phyloP scores from a whole-genome alignment of 2,113 vertebrate genomes.

The Bubo scandiacus region DNA sequence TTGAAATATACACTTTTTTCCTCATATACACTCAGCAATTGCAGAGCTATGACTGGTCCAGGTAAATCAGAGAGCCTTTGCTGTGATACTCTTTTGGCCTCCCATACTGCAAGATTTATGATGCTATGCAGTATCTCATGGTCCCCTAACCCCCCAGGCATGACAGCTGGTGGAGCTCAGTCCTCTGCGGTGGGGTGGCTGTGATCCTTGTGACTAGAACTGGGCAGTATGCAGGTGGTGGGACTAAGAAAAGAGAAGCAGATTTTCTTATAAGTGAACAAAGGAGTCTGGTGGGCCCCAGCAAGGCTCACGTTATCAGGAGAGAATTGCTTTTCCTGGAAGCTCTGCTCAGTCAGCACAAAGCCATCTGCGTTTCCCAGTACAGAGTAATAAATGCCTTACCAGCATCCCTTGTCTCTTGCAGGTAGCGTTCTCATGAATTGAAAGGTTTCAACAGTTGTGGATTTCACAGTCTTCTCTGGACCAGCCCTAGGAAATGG shows the following conservation, averaged over 20 bases:
- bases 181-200: background rate
- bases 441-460: background rate
- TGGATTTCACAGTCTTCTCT: conserved; percentile 13
- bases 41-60: background rate
- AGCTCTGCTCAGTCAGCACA: background rate
- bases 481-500: conserved; percentile 5
- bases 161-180: background rate
- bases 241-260: background rate
- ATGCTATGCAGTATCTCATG: background rate
- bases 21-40: background rate
- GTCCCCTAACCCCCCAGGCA: background rate
- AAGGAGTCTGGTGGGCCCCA: background rate
- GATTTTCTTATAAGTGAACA: background rate
- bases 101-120: background rate
- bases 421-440: background rate
- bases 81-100: background rate
- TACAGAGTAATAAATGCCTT: background rate
- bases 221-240: background rate
- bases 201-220: background rate
- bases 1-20: background rate
- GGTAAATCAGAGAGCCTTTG: background rate
- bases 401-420: background rate
- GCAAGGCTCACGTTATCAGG: background rate
- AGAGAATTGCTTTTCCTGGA: background rate
- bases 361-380: background rate